Conservation (phyloP, 2,113 vertebrate genomes). For the Malurus alboscapulatus region DNA sequence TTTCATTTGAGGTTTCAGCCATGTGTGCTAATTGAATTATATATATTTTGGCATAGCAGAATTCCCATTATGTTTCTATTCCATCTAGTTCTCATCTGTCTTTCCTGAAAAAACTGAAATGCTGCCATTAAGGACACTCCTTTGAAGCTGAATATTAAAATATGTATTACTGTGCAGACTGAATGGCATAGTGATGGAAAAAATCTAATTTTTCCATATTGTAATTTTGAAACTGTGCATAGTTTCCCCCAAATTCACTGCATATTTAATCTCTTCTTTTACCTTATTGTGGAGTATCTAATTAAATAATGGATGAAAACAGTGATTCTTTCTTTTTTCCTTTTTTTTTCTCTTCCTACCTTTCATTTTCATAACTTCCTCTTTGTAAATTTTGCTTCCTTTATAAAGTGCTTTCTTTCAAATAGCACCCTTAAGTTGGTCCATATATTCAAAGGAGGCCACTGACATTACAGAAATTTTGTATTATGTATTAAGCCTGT, state of each 20-base stretch:
- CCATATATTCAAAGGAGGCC: not conserved
- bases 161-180: not conserved
- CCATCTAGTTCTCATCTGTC: not conserved
- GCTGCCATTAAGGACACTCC: not conserved
- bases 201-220: not conserved
- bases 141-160: slow-evolving; percentile 7
- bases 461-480: not conserved
- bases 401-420: not conserved
- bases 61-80: slow-evolving; percentile 6
- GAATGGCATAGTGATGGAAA: not conserved
- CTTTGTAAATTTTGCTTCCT: not conserved
- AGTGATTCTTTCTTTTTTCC: not conserved
- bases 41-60: not conserved
- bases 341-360: not conserved
- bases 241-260: not conserved
- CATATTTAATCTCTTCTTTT: not conserved
- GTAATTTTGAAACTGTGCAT: not conserved
- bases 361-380: not conserved
- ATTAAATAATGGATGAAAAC: not conserved
- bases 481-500: not conserved
- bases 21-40: slow-evolving; percentile 41
- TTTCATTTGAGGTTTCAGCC: slow-evolving; percentile 48
- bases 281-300: not conserved
- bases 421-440: not conserved
- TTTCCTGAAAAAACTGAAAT: slow-evolving; percentile 9